Percentiles rank a stretch among this genome's conserved stretches.
Evolutionary conservation across 2,797 vertebrate species (phyloP).

Genomic region (Philypnodon macrostomus): DNA sequence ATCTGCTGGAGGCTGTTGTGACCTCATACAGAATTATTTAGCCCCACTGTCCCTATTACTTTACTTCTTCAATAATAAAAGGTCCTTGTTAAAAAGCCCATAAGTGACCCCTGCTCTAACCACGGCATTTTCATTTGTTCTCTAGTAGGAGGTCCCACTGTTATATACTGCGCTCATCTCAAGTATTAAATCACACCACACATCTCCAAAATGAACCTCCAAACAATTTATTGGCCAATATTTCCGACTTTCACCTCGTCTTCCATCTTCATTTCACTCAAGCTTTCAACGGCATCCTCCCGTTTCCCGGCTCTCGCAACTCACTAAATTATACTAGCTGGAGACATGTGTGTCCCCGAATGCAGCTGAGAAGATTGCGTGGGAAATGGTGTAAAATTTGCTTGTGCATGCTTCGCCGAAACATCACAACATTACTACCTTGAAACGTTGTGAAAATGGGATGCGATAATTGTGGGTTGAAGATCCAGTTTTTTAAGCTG

Average conservation of each 20-base stretch:
- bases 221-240: constrained; percentile 42
- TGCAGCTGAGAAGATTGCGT: no score
- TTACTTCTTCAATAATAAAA: constrained; percentile 14
- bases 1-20: constrained; percentile 40
- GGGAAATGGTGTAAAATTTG: no score
- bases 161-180: constrained; percentile 35
- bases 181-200: constrained; percentile 33
- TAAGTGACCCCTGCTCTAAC: constrained; percentile 16
- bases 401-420: no score
- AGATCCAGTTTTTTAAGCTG: no score
- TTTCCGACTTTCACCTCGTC: constrained; percentile 30
- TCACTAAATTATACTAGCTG: background rate
- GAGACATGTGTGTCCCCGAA: background rate
- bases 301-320: constrained; percentile 7
- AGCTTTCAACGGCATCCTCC: constrained; percentile 10
- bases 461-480: no score
- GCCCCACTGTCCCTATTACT: constrained; percentile 16
- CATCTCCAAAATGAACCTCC: constrained; percentile 37
- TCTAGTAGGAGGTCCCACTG: constrained; percentile 18
- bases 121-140: constrained; percentile 30
- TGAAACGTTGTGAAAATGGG: no score
- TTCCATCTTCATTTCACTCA: constrained; percentile 14
- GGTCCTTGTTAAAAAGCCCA: constrained; percentile 18
- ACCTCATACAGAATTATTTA: constrained; percentile 30
- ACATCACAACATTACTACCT: no score